These are phyloP conservation scores for Tridacna gigas DNA, from an alignment of 2,888 invertebrate species.

Conservation along the genomic window DNA sequence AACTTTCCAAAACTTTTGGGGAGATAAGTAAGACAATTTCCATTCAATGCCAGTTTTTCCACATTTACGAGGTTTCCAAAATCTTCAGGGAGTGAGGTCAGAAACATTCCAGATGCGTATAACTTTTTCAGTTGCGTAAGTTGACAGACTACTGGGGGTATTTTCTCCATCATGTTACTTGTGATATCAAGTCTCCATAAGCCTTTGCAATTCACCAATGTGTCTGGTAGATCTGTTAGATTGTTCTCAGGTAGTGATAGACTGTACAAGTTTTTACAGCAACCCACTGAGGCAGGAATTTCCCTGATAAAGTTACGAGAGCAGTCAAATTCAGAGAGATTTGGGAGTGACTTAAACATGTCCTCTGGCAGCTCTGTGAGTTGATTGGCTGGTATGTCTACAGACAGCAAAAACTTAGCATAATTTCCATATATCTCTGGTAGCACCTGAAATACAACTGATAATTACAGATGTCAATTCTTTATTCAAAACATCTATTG, in stretches of 20 bases:
- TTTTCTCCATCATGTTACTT: conserved; percentile 67
- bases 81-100: conserved; percentile 72
- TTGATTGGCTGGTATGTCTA: conserved; percentile 69
- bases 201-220: conserved; percentile 61
- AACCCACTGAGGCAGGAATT: conserved; percentile 70
- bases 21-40: conserved; percentile 74
- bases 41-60: conserved; percentile 69
- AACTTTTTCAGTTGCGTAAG: conserved; percentile 68
- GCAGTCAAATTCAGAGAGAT: conserved; percentile 63
- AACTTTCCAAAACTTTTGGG: conserved; percentile 73
- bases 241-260: conserved; percentile 68
- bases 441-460: conserved; percentile 31
- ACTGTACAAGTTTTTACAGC: conserved; percentile 66
- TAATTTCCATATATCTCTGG: conserved; percentile 61
- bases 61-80: conserved; percentile 73
- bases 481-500: too few species aligned
- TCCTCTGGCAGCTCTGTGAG: conserved; percentile 66
- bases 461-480: too few species aligned
- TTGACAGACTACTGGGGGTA: conserved; percentile 69
- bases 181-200: conserved; percentile 68
- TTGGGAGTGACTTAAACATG: conserved; percentile 68
- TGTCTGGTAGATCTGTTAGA: conserved; percentile 68
- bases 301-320: conserved; percentile 67
- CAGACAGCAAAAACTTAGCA: conserved; percentile 67
- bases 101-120: conserved; percentile 70